Conservation (phyloP, 1,140 invertebrate species). For the Drosophila triauraria region DNA sequence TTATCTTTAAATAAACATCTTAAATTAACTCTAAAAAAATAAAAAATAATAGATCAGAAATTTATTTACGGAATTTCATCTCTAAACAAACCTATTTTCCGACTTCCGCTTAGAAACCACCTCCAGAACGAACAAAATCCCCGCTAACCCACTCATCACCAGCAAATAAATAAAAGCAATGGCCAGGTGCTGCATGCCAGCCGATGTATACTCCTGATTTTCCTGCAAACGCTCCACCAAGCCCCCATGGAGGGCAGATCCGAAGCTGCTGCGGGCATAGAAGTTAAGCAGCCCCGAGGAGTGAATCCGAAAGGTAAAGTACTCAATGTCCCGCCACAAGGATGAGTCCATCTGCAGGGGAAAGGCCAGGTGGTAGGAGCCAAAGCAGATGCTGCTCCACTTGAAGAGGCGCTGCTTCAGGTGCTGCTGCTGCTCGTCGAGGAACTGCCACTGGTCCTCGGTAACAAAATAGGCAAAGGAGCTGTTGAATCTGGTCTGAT, state of each 20-base stretch:
- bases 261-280: constrained; percentile 70
- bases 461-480: constrained; percentile 73
- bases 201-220: constrained; percentile 54
- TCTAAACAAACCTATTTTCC: too few species aligned
- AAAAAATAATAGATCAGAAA: too few species aligned
- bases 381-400: constrained; percentile 69
- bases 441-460: constrained; percentile 72
- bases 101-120: constrained; percentile 1
- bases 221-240: constrained; percentile 59
- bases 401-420: constrained; percentile 65
- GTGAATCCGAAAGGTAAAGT: constrained; percentile 68
- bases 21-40: too few species aligned
- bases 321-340: constrained; percentile 70
- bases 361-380: constrained; percentile 70
- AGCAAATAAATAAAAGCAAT: constrained; percentile 64
- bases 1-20: too few species aligned
- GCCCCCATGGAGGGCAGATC: constrained; percentile 58
- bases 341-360: constrained; percentile 72
- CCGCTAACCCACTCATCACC: constrained; percentile 45
- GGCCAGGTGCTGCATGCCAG: constrained; percentile 60
- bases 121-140: constrained; percentile 47
- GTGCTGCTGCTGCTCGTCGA: constrained; percentile 69
- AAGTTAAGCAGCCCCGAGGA: constrained; percentile 65
- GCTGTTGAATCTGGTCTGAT: constrained; percentile 61
- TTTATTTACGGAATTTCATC: too few species aligned